Evolutionary conservation across 2,113 vertebrate genomes (phyloP).

Genomic region (Glareola pratincola): DNA sequence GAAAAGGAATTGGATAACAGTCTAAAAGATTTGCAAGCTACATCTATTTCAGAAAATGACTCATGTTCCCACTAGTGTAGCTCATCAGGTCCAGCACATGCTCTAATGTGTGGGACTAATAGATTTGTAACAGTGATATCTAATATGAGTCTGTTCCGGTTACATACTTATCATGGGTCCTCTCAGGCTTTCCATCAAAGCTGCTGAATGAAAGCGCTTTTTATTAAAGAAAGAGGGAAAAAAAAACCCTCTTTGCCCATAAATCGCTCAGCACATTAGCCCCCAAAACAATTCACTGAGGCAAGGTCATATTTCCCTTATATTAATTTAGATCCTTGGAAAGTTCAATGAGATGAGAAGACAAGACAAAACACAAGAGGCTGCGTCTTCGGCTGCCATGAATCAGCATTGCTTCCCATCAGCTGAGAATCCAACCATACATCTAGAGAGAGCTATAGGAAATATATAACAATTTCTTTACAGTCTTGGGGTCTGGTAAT

Average conservation of each 20-base stretch:
- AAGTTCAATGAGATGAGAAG: constrained; percentile 54
- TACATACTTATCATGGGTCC: constrained; percentile 60
- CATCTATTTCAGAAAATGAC: constrained; percentile 65
- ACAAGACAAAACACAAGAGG: constrained; percentile 15
- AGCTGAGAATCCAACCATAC: not conserved
- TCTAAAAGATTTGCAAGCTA: constrained; percentile 58
- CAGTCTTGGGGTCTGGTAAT: not conserved
- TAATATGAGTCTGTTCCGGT: constrained; percentile 54
- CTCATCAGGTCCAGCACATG: constrained; percentile 60
- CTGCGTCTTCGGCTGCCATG: not conserved
- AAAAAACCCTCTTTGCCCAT: not conserved
- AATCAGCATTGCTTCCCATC: not conserved
- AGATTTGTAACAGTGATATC: constrained; percentile 65
- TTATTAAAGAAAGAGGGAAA: constrained; percentile 24
- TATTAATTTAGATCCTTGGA: constrained; percentile 49
- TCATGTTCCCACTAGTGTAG: constrained; percentile 56
- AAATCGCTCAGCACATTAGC: constrained; percentile 64
- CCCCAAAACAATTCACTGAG: constrained; percentile 50
- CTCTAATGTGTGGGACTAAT: constrained; percentile 63
- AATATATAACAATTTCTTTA: not conserved
- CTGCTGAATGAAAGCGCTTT: constrained; percentile 59
- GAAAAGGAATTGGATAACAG: constrained; percentile 69
- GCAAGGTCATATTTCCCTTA: constrained; percentile 48
- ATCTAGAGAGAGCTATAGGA: not conserved
- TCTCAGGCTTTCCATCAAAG: constrained; percentile 62